Conservation (phyloP, 2,113 vertebrate genomes). For the Anas platyrhynchos region DNA sequence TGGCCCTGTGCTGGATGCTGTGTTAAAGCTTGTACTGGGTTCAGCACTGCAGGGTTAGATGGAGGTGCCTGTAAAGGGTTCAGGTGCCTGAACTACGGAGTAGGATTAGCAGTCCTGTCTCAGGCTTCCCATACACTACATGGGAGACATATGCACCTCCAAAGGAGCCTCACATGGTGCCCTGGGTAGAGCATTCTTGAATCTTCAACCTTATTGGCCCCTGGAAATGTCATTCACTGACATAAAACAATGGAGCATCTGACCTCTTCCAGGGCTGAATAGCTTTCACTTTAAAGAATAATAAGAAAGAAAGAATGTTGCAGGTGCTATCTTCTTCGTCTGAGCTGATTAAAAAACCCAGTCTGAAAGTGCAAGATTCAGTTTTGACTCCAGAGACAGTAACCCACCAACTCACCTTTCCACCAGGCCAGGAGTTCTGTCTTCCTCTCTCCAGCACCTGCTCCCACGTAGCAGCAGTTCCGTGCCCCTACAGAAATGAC, state of each 20-base stretch:
- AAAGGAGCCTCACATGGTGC: background rate
- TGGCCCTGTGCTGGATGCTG: background rate
- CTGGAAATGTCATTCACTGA: background rate
- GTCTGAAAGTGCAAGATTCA: background rate
- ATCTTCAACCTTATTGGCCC: background rate
- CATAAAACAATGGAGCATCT: background rate
- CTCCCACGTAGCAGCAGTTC: background rate
- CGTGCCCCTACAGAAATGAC: background rate
- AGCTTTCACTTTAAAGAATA: background rate
- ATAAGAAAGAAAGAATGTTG: background rate
- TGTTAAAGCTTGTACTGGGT: background rate
- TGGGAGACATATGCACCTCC: background rate
- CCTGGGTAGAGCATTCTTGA: background rate
- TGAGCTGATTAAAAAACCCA: background rate
- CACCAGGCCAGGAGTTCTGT: background rate
- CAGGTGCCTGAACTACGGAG: background rate
- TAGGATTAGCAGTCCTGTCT: background rate
- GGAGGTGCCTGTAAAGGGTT: background rate
- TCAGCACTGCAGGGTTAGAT: rapidly evolving
- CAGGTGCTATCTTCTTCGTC: background rate
- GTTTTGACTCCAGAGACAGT: background rate
- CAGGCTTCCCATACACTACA: background rate
- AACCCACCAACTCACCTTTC: background rate
- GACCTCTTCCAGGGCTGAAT: background rate
- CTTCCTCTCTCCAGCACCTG: background rate